Percentiles rank a stretch among this genome's conserved stretches.
Conservation (phyloP, 2,888 invertebrate genomes). For the Sphaerophoria taeniata region DNA sequence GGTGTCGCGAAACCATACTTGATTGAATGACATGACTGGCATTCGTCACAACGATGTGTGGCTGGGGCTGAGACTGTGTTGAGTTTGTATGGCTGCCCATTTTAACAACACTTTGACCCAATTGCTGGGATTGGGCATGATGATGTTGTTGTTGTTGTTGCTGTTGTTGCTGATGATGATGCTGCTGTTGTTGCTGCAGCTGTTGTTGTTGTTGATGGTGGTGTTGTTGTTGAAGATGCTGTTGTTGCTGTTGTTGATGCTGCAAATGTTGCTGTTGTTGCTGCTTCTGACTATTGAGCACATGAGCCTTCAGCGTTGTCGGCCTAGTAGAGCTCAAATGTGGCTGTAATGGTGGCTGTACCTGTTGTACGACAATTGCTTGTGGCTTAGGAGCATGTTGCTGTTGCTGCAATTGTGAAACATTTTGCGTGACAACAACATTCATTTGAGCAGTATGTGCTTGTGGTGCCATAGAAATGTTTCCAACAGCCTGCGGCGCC, state of each 20-base stretch:
- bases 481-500: slow-evolving; percentile 73
- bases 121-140: slow-evolving; percentile 28
- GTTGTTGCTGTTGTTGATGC: slow-evolving; percentile 58
- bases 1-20: slow-evolving; percentile 66
- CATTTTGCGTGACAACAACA: slow-evolving; percentile 60
- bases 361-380: slow-evolving; percentile 78
- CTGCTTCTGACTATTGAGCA: slow-evolving; percentile 84
- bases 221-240: slow-evolving; percentile 63
- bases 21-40: slow-evolving; percentile 79
- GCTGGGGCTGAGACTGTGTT: slow-evolving; percentile 68
- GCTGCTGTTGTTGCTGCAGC: slow-evolving; percentile 73
- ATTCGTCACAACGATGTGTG: slow-evolving; percentile 78
- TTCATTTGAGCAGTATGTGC: slow-evolving; percentile 22
- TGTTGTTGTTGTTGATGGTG: slow-evolving; percentile 75
- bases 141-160: slow-evolving; percentile 1
- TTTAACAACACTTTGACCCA: slow-evolving; percentile 61
- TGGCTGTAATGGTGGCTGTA: slow-evolving; percentile 80
- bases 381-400: slow-evolving; percentile 77
- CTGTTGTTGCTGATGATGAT: slow-evolving; percentile 76
- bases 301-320: slow-evolving; percentile 86
- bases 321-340: slow-evolving; percentile 81
- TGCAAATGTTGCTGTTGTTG: slow-evolving; percentile 76
- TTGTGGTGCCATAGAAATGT: slow-evolving; percentile 70
- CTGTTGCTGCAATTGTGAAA: slow-evolving; percentile 81
- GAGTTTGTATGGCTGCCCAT: slow-evolving; percentile 58